Evolutionary conservation across 2,113 vertebrate species (phyloP).

Genomic region (Holacanthus passer): DNA sequence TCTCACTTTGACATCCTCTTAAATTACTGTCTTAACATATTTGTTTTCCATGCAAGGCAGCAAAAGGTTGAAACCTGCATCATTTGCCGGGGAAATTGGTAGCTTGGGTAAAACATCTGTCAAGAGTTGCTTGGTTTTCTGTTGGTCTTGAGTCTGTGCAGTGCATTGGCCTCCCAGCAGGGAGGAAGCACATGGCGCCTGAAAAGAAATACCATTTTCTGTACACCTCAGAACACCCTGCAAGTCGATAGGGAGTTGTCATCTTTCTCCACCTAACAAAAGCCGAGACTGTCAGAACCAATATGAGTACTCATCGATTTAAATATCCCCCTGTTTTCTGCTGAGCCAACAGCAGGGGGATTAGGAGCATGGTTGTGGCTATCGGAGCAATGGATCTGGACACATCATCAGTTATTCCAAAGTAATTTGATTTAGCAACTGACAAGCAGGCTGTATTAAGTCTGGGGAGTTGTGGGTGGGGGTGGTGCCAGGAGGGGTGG

Average conservation of each 20-base stretch:
- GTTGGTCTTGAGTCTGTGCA: neutral
- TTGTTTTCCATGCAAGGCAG: slow-evolving; percentile 12
- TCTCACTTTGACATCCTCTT: slow-evolving; percentile 4
- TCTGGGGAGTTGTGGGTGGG: neutral
- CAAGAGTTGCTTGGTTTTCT: neutral
- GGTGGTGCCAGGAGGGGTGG: neutral
- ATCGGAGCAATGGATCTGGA: slow-evolving; percentile 50
- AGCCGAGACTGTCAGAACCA: slow-evolving; percentile 70
- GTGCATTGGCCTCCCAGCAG: neutral
- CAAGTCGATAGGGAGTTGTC: slow-evolving; percentile 61
- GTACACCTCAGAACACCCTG: slow-evolving; percentile 12
- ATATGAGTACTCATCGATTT: slow-evolving; percentile 71
- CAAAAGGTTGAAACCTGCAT: neutral
- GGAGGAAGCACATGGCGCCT: neutral
- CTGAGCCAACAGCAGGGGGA: slow-evolving; percentile 55
- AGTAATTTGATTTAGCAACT: slow-evolving; percentile 71
- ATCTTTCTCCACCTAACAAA: slow-evolving; percentile 55
- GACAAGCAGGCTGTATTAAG: slow-evolving; percentile 52
- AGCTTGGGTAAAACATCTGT: neutral
- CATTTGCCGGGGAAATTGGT: neutral
- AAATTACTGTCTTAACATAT: neutral
- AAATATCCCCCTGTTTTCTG: slow-evolving; percentile 60
- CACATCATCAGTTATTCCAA: slow-evolving; percentile 70
- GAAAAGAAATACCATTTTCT: slow-evolving; percentile 52
- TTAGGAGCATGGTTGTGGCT: slow-evolving; percentile 43